Evolutionary conservation across 2,888 invertebrate genomes (phyloP), one percentile per base, ranked within the genome.

Genomic region (Euclidia mi): DNA sequence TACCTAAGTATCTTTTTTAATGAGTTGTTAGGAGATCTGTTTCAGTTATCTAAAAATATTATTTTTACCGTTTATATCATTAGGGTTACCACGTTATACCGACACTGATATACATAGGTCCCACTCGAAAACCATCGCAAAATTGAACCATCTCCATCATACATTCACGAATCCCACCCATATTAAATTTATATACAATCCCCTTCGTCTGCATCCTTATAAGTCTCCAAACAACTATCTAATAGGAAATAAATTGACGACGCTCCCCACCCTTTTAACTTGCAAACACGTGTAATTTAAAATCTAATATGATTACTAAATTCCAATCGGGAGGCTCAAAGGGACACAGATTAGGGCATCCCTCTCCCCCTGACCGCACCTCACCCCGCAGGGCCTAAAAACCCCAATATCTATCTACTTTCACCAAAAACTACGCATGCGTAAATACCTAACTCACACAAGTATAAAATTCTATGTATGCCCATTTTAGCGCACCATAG

Each of bases 241-340:
- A 91, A 92, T 91, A 81, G 87, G 90, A 88, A 91, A 91, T 80
- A 90, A 92, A 92, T 92, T 91, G 87, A 77, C 56, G 62, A 61
- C 71, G 56, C 56, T 65, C 81, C 84, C 82, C 81, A 77, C 81
- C 89, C 90, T 85, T 89, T 87, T 81, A 88, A 90, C 83, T 89
- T 87, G 66, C 82, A 84, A 88, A 86, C 90, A 92, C 91, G 90
- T 93, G 91, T 92, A 92, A 93, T 93, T 94, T 94, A 92, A 93
- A 94, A 92, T 92, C 91, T 93, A 93, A 93, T 94, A 93, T 93
- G 93, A 92, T 92, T 92, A 94, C 93, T 92, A 92, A 93, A 92
- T 93, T 93, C 93, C 92, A 92, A 94, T 93, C 92, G 92, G 87
- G 87, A 79, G 80, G 79, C 87, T 92, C 92, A 93, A 93, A 92